Evolutionary conservation across 1,140 invertebrate species (phyloP), one percentile per base, ranked within the genome.

Genomic region (Brachionus asplanchnoidis): DNA sequence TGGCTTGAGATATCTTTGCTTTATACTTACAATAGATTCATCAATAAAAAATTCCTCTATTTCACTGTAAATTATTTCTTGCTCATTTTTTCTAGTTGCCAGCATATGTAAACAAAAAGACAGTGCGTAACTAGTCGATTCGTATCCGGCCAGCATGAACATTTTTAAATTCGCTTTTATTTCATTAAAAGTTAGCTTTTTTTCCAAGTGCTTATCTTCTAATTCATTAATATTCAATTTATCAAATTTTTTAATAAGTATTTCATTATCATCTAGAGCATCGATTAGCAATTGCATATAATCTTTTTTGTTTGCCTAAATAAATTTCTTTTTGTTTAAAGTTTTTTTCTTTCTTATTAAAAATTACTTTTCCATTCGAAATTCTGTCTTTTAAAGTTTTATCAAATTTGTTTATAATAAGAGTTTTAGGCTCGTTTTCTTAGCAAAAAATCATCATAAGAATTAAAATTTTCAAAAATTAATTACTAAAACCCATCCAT

Each of bases 81-180:
- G 91, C 32, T 90, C 87, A 9, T 91, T 87, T 28, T 86, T 90
- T 86, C 91, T 88, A 11, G 86, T 87, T 9, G 91, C 88, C 85
- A 92, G 87, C 85, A 90, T 87, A 85, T 91, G 91, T 73, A 89
- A 87, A 11, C 89, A 87, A 86, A 89, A 92, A 3, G 88, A 87
- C 4, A 92, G 83, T 0, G 89, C 87, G 5, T 88, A 90, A 50
- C 91, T 89, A 0, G 90, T 91, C 4, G 91, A 92, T 85, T 89
- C 89, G 73, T 88, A 89, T 0, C 89, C 89, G 36, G 88, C 88
- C 80, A 89, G 66, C 5, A 89, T 85, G 75, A 89, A 88, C 14
- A 89, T 77, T 4, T 88, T 82, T 14, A 87, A 86, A 44, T 88
- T 87, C 8, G 87, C 85, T 12, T 87, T 86, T 1, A 89, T 86